phyloP scores from a whole-genome alignment of 2,113 vertebrate genomes.

The Etia nguti region DNA sequence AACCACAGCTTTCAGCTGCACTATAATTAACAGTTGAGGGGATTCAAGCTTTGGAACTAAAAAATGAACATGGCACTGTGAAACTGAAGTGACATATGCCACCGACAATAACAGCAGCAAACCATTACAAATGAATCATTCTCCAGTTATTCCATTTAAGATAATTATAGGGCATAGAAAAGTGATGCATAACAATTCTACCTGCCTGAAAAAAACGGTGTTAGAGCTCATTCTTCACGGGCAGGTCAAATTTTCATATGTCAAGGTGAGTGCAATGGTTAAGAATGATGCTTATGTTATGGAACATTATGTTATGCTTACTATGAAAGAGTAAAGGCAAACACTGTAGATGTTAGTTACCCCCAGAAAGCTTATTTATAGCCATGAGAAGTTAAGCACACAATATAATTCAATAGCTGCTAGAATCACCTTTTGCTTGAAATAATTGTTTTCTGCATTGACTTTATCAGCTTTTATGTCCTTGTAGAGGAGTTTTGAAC shows the following conservation, averaged over 20 bases:
- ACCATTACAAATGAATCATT: background rate
- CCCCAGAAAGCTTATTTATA: background rate
- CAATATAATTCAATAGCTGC: background rate
- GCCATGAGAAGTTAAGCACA: background rate
- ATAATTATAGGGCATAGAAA: background rate
- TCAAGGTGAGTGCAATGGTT: background rate
- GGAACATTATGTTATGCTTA: background rate
- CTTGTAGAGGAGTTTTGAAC: background rate
- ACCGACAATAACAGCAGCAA: background rate
- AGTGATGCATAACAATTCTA: background rate
- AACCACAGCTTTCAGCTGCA: background rate
- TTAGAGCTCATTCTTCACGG: background rate
- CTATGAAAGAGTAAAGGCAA: background rate
- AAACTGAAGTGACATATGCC: background rate
- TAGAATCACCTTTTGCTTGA: background rate
- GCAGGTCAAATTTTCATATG: background rate
- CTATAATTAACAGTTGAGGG: background rate
- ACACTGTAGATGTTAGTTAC: background rate
- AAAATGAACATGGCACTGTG: background rate
- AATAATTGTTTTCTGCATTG: background rate
- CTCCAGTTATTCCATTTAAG: conserved; percentile 10
- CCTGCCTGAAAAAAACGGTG: background rate
- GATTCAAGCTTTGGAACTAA: background rate
- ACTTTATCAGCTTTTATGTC: background rate
- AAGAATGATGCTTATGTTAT: background rate